These are phyloP conservation scores for Sarcophaga subvicina DNA, from an alignment of 2,888 invertebrate genomes.

Conservation along the genomic window DNA sequence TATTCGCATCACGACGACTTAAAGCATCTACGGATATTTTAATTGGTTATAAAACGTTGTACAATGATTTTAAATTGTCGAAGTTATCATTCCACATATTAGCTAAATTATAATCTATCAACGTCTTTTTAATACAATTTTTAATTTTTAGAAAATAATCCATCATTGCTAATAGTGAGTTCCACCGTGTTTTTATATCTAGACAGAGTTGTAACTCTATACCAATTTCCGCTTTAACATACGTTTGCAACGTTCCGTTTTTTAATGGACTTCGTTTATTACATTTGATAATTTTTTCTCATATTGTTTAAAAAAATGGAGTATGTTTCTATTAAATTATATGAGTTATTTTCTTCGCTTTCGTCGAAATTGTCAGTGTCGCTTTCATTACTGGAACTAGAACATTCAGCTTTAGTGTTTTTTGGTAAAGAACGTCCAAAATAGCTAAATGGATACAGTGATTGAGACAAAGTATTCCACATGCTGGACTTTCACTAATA, in stretches of 20 bases:
- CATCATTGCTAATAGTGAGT: neutral
- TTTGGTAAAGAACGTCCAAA: neutral
- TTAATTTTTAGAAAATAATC: neutral
- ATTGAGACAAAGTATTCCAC: neutral
- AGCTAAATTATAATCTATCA: neutral
- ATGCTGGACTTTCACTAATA: slow-evolving; percentile 7
- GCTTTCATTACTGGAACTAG: neutral
- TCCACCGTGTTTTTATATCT: neutral
- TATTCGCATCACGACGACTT: neutral
- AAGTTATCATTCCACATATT: neutral
- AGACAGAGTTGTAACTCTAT: too few relatives aligned
- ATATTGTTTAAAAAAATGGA: neutral
- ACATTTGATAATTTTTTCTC: slow-evolving; percentile 10
- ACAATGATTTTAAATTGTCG: neutral
- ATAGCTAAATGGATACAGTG: neutral
- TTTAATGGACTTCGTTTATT: neutral
- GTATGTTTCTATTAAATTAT: neutral
- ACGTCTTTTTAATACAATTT: neutral
- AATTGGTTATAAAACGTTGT: neutral
- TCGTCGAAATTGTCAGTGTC: neutral
- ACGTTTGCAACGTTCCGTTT: too few relatives aligned
- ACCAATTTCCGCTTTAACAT: too few relatives aligned
- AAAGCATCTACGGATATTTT: neutral
- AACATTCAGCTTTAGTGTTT: neutral
- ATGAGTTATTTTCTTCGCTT: neutral